Percentiles rank a stretch among this genome's conserved stretches.
Conservation (phyloP, 2,113 vertebrate species). For the Pardalotus punctatus region DNA sequence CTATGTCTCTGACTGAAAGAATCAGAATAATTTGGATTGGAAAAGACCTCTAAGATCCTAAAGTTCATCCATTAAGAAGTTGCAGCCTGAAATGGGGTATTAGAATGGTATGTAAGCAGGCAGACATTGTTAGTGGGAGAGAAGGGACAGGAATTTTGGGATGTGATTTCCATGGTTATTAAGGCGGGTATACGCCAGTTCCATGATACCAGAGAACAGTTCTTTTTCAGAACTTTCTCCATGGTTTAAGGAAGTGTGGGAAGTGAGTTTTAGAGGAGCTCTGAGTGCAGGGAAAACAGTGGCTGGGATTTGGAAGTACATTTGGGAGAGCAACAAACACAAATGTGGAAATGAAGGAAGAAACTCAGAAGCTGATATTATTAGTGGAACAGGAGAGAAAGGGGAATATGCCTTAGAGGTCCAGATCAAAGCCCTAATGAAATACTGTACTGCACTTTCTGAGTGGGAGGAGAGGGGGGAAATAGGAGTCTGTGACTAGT, state of each 20-base stretch:
- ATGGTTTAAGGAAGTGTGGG: not conserved
- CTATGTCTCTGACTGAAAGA: not conserved
- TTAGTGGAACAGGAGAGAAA: not conserved
- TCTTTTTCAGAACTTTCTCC: not conserved
- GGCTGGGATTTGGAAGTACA: not conserved
- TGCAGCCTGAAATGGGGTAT: not conserved
- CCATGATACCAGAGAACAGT: not conserved
- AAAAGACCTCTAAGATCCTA: not conserved
- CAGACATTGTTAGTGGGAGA: not conserved
- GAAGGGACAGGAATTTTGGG: not conserved
- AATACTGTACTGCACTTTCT: not conserved
- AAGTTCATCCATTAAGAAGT: not conserved
- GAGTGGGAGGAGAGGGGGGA: not conserved
- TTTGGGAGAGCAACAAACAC: not conserved
- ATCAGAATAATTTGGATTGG: not conserved
- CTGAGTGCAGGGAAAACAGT: not conserved
- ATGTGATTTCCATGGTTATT: not conserved
- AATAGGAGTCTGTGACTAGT: rapidly evolving
- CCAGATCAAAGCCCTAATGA: not conserved
- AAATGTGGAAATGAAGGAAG: not conserved
- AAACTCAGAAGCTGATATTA: not conserved
- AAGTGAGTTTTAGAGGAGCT: not conserved
- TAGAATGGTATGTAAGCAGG: not conserved
- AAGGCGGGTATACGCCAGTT: not conserved
- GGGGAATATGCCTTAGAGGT: not conserved